Evolutionary conservation across 2,113 vertebrate genomes (phyloP), one percentile per base, ranked within the genome.

Genomic region (Noturus placidus): DNA sequence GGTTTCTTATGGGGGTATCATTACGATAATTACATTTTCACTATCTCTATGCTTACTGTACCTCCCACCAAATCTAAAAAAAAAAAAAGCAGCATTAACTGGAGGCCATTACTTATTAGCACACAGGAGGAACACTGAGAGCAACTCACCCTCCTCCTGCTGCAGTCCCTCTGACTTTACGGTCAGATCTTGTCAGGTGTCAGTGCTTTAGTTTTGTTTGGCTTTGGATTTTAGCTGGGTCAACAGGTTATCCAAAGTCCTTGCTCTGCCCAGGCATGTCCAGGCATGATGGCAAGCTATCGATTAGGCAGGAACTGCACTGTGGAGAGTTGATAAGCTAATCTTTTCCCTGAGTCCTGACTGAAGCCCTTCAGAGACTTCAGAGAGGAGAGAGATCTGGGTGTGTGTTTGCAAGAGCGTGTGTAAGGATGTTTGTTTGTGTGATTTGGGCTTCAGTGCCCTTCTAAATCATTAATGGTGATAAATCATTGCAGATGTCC

Each of bases 241-340:
- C 95, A 90, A 94, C 94, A 95, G 94, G 94, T 96, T 95, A 95
- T 94, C 94, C 91, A 92, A 92, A 94, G 93, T 94, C 92, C 93
- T 94, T 93, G 93, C 93, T 82, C 50, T 86, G 89, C 90, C 90
- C 87, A 87, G 88, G 89, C 46, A 50, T 50, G 92, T 91, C 87
- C 84, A 42, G 91, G 88, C 93, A 92, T 93, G 93, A 93, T 93
- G 91, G 92, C 61, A 25, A 89, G 85, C 87, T 92, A 95, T 95
- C 92, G 95, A 95, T 96, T 93, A 93, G 93, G 90, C 89, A 56
- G 90, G 81, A 92, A 88, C 87, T 85, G 57, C 93, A 92, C 91
- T 90, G 91, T 88, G 93, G 91, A 91, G 92, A 92, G 89, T 93
- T 95, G 95, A 96, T 95, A 95, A 96, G 93, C 89, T 95, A 95